Evolutionary conservation across 1,140 invertebrate species (phyloP).

Genomic region (Formica selysi): DNA sequence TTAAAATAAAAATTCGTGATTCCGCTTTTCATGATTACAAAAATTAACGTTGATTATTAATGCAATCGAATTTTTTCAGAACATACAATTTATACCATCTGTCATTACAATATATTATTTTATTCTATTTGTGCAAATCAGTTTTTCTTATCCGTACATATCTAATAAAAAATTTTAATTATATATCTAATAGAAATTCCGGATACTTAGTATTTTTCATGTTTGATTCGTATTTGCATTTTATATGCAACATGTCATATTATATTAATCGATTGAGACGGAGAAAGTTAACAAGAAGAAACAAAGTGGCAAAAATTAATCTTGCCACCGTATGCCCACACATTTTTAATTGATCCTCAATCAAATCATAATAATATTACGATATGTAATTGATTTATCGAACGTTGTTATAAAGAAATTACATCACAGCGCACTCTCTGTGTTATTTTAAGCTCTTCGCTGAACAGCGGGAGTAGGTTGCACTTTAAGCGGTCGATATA

Average conservation of each 20-base stretch:
- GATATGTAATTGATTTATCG: neutral
- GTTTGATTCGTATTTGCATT: neutral
- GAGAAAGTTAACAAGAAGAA: slow-evolving; percentile 36
- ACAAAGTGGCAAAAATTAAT: neutral
- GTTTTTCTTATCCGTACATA: no score
- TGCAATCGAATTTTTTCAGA: no score
- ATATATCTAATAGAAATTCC: neutral
- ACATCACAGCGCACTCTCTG: slow-evolving; percentile 1
- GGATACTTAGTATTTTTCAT: neutral
- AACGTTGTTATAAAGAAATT: neutral
- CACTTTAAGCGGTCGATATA: slow-evolving; percentile 11
- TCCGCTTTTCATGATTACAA: neutral
- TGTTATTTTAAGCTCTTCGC: neutral
- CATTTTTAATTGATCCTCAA: slow-evolving; percentile 1
- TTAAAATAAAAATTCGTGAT: neutral
- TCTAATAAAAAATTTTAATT: neutral
- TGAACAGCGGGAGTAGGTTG: neutral
- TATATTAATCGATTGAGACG: neutral
- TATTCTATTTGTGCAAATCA: no score
- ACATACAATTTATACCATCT: no score
- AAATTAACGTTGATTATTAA: neutral
- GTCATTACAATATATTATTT: no score
- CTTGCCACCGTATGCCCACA: no score
- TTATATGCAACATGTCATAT: neutral
- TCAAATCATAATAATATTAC: slow-evolving; percentile 17